A percentile compares a stretch with the other conserved stretches of the same genome.
phyloP scores from a whole-genome alignment of 2,888 invertebrate genomes.

The Eudemis profundana region DNA sequence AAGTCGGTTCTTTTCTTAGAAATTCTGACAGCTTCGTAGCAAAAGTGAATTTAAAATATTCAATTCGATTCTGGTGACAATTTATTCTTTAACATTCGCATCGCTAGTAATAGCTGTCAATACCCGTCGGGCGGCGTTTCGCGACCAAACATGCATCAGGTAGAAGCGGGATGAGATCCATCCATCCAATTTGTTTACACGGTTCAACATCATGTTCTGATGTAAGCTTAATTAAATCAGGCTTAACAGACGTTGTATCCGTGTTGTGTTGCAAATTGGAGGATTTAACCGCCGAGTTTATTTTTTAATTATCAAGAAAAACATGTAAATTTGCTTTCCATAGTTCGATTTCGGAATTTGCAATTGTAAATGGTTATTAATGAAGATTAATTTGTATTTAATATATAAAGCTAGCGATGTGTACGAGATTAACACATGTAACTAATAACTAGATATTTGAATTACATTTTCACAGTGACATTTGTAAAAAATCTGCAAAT shows the following conservation, averaged over 20 bases:
- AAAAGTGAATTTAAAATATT: neutral
- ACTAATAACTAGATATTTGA: too few relatives aligned
- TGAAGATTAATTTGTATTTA: neutral
- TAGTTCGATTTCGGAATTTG: neutral
- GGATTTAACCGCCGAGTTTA: neutral
- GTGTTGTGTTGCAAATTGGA: conserved; percentile 1
- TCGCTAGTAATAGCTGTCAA: conserved; percentile 37
- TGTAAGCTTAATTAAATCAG: conserved; percentile 32
- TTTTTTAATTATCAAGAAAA: neutral
- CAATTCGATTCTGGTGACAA: conserved; percentile 4
- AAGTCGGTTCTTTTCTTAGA: neutral
- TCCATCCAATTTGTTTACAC: conserved; percentile 9
- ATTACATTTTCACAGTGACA: too few relatives aligned
- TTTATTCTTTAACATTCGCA: conserved; percentile 8
- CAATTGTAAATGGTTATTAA: neutral
- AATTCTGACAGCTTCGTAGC: neutral
- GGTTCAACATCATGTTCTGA: conserved; percentile 8
- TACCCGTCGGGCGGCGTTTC: conserved; percentile 13
- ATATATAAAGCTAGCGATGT: too few relatives aligned
- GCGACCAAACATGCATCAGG: conserved; percentile 37
- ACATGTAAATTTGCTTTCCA: neutral
- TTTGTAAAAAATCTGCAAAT: too few relatives aligned
- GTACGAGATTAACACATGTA: too few relatives aligned
- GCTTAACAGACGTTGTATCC: conserved; percentile 15
- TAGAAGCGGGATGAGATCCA: conserved; percentile 8